Base-by-base conservation (phyloP, 2,888 invertebrate species). In the Phrixothrix hirtus region DNA sequence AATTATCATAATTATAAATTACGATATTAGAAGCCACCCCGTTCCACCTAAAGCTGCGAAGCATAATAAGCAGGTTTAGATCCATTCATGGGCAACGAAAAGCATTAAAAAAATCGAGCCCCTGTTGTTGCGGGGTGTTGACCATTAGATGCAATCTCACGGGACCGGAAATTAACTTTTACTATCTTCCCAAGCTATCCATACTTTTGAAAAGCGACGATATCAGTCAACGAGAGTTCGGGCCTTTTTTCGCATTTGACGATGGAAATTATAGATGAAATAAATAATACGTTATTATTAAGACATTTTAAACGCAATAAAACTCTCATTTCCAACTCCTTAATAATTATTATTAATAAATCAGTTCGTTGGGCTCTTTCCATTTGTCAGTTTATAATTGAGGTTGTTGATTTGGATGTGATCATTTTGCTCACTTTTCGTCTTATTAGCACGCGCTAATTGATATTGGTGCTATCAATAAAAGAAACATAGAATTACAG, bases 61-160 rank as follows among this genome's bases (percentile, higher is more conserved):
- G 35, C 11, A 25, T 53, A 53, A 53, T 53, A 55, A 57, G 53
- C 54, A 57, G 44, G 44, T 50, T 27, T 35, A 15, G 35, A 39
- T 47, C 55, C 58, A 58, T 56, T 58, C 58, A 58, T 56, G 54
- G 56, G 53, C 53, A 54, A 57, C 47, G 39, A 51, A 37, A 42
- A 30, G 36, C 45, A 32, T 16, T 6, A 35, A 17, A 35, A 44
- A 35, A 44, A 35, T 21, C 21, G 25, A 25, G 32, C 36, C 27
- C 36, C 44, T 10, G 25, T 25, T 27, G 17, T n/a, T 26, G 32
- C 12, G 25, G 51, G 44, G 44, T 45, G 51, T 51, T 27, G 38
- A 35, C 44, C 25, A 45, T 51, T 51, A 44, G 51, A 51, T 51
- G 34, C 32, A 51, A 45, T 51, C 51, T 52, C 10, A 32, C 25